Conservation (phyloP, 2,797 vertebrate species). For the Aplochiton taeniatus region DNA sequence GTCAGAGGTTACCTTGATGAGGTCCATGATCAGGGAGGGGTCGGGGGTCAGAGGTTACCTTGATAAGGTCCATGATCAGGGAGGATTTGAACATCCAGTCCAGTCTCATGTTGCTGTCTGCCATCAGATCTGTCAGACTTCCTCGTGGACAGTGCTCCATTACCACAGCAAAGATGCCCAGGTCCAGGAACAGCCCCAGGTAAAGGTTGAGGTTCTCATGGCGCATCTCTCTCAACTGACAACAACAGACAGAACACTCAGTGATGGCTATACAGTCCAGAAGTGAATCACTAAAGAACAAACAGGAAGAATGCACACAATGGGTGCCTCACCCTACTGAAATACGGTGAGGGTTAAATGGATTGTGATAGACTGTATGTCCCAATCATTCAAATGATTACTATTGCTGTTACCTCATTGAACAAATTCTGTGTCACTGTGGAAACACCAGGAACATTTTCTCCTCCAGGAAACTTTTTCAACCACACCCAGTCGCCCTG, state of each 20-base stretch:
- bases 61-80: constrained; percentile 66
- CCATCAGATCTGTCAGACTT: constrained; percentile 78
- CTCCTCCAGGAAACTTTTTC: constrained; percentile 71
- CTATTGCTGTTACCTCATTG: constrained; percentile 63
- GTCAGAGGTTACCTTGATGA: constrained; percentile 3
- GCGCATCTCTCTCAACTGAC: constrained; percentile 72
- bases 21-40: constrained; percentile 74
- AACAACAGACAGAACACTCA: not conserved
- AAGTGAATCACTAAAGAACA: not conserved
- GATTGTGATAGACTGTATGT: too few species aligned
- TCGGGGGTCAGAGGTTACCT: not conserved
- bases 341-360: too few species aligned
- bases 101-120: constrained; percentile 76
- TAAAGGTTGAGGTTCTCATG: constrained; percentile 81
- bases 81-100: constrained; percentile 86
- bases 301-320: not conserved
- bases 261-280: too few species aligned
- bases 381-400: too few species aligned
- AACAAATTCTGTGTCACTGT: constrained; percentile 67
- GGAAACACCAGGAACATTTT: constrained; percentile 58
- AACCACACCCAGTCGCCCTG: constrained; percentile 81
- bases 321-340: too few species aligned
- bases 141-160: constrained; percentile 75
- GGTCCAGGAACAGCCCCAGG: constrained; percentile 76
- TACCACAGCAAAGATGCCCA: constrained; percentile 70